Base-by-base conservation (phyloP, 2,113 vertebrate species). In the Arothron firmamentum region DNA sequence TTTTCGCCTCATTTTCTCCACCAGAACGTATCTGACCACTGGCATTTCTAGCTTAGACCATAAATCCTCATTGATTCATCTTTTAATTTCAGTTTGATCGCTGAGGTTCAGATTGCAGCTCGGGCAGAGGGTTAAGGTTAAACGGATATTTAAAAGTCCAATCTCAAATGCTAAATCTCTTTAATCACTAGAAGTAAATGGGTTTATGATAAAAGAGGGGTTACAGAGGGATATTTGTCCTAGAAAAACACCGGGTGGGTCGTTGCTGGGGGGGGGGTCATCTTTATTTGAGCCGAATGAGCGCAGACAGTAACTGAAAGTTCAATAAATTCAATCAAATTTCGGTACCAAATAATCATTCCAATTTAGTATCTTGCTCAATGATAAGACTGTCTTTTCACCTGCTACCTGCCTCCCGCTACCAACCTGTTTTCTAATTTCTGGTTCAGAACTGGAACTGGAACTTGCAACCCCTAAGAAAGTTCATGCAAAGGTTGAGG, bases 401-500 rank as follows among this genome's bases (percentile, higher is more conserved):
- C 6, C 25, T 28, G 34, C 9, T 38, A 38, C 34, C 28, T 31
- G 21, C 21, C 28, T 31, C 28, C 28, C 6, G 28, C 11, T 12
- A 38, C 34, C 11, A 38, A 38, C 34, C 8, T 38, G 11, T 38
- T 38, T 38, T 9, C 34, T 38, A 38, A 38, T 1, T 38, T 9
- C 12, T 38, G 34, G 8, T 38, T 10, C 12, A 10, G 9, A 38
- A 9, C 34, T 38, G 34, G 34, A 12, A 38, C 9, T 38, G 10
- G 12, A 38, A 38, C 34, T 12, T 1, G 1, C 1, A 38, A 38
- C 34, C 34, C 34, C n/a, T n/a, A n/a, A n/a, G 82, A 38, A 55
- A 74, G 79, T 82, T 84, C 68, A 68, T 59, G 63, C 72, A 77
- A 82, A 82, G 82, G 79, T 85, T 82, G 72, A 70, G 52, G 50